Evolutionary conservation across 2,797 vertebrate species (phyloP).

Genomic region (Takifugu ocellatus): DNA sequence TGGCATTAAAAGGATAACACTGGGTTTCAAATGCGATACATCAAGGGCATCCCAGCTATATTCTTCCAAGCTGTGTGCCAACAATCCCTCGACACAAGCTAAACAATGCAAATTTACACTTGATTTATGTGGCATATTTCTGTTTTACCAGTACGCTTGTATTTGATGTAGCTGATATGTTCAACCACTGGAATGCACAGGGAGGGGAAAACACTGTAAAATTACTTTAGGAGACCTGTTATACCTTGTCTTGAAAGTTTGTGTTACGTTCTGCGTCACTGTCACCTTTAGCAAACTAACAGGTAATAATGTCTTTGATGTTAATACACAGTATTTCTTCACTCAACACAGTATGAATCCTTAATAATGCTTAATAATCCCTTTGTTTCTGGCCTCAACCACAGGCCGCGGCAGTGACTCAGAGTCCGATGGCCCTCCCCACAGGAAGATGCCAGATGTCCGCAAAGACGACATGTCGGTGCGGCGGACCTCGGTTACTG

Average conservation of each 20-base stretch:
- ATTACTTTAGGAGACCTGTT: not conserved
- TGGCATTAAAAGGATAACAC: slow-evolving; percentile 23
- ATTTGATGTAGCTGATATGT: slow-evolving; percentile 47
- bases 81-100: slow-evolving; percentile 21
- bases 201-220: not conserved
- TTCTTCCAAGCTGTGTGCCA: slow-evolving; percentile 39
- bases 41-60: slow-evolving; percentile 27
- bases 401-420: slow-evolving; percentile 95
- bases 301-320: no score
- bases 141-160: not conserved
- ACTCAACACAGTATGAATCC: not conserved
- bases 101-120: slow-evolving; percentile 25
- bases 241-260: not conserved
- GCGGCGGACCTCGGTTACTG: slow-evolving; percentile 86
- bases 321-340: not conserved
- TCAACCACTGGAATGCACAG: slow-evolving; percentile 30
- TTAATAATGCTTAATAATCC: not conserved
- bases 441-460: slow-evolving; percentile 90
- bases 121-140: slow-evolving; percentile 39
- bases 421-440: slow-evolving; percentile 86
- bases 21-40: slow-evolving; percentile 24
- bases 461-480: slow-evolving; percentile 96
- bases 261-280: no score
- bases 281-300: no score
- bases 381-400: not conserved